Evolutionary conservation across 2,113 vertebrate genomes (phyloP).

Genomic region (Sterrhoptilus dennistouni): DNA sequence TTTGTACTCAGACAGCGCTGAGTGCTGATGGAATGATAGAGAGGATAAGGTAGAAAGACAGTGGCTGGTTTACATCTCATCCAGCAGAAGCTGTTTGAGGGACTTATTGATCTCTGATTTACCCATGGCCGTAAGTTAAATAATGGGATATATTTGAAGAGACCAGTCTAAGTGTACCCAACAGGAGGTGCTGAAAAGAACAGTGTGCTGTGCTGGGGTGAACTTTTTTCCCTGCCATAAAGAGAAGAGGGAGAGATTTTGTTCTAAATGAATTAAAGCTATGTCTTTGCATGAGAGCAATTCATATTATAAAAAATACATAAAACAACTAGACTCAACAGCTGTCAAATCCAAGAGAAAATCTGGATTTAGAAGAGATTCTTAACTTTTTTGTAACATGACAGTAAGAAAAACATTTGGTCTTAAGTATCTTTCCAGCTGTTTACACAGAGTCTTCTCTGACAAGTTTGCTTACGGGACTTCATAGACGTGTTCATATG

Average conservation of each 20-base stretch:
- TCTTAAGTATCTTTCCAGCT: slow-evolving; percentile 36
- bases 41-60: background rate
- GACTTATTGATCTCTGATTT: slow-evolving; percentile 29
- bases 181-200: slow-evolving; percentile 23
- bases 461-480: background rate
- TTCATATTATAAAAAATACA: slow-evolving; percentile 65
- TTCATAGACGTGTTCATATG: background rate
- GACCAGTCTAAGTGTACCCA: background rate
- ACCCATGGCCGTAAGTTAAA: background rate
- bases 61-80: slow-evolving; percentile 42
- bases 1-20: background rate
- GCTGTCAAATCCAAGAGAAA: slow-evolving; percentile 54
- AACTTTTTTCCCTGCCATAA: background rate
- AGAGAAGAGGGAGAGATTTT: slow-evolving; percentile 22
- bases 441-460: background rate
- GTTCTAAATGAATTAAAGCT: slow-evolving; percentile 18
- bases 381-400: slow-evolving; percentile 25
- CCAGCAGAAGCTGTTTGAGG: background rate
- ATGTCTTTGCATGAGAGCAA: slow-evolving; percentile 13
- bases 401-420: slow-evolving; percentile 34
- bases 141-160: background rate
- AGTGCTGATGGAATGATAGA: slow-evolving; percentile 50
- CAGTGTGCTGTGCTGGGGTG: background rate
- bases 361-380: slow-evolving; percentile 52
- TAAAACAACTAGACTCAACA: slow-evolving; percentile 44